Evolutionary conservation across 2,888 invertebrate species (phyloP).

Genomic region (Ectobius pallidus): DNA sequence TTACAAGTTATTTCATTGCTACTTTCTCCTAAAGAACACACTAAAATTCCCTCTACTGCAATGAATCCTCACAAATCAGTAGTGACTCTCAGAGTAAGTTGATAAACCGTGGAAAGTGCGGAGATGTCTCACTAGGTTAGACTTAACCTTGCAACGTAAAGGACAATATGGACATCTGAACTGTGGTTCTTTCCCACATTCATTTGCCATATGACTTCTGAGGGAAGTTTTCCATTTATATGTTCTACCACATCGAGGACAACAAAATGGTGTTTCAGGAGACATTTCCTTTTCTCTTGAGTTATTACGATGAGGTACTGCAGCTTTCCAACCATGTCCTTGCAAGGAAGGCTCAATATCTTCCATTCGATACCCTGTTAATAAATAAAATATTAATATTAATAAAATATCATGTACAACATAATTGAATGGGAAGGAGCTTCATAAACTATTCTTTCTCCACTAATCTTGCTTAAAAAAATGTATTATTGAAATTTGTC

Average conservation of each 20-base stretch:
- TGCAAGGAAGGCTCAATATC: background rate
- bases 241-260: slow-evolving; percentile 81
- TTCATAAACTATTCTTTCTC: too few species aligned
- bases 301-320: background rate
- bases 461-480: too few species aligned
- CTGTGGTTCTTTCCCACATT: slow-evolving; percentile 74
- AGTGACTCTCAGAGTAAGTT: background rate
- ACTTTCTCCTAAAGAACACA: too few species aligned
- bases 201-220: slow-evolving; percentile 84
- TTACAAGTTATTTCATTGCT: too few species aligned
- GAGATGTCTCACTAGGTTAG: background rate
- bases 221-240: slow-evolving; percentile 87
- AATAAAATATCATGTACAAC: too few species aligned
- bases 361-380: background rate
- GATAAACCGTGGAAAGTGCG: background rate
- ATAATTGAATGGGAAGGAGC: too few species aligned
- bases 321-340: background rate
- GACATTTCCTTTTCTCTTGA: background rate
- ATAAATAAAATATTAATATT: background rate
- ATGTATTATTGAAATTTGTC: too few species aligned
- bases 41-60: too few species aligned
- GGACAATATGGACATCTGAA: slow-evolving; percentile 73
- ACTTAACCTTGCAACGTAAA: slow-evolving; percentile 52
- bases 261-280: slow-evolving; percentile 50
- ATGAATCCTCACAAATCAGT: too few species aligned